These are phyloP conservation scores for Melanitta fusca DNA, from an alignment of 2,797 vertebrate species.

Conservation along the genomic window DNA sequence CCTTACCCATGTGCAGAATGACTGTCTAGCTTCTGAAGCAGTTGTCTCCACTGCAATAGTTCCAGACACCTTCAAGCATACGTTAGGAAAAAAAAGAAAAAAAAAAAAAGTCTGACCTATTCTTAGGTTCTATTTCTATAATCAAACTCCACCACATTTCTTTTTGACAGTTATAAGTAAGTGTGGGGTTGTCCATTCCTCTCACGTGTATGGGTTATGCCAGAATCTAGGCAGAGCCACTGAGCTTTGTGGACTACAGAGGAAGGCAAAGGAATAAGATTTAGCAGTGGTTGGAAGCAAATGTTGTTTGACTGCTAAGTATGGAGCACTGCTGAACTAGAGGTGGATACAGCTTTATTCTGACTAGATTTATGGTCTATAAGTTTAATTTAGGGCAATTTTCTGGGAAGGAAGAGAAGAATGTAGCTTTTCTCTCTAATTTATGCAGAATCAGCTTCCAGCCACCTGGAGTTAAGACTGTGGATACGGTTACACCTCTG, in stretches of 20 bases:
- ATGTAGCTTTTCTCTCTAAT: slow-evolving; percentile 39
- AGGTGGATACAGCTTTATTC: slow-evolving; percentile 11
- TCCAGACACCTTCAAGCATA: not conserved
- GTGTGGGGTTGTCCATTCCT: not conserved
- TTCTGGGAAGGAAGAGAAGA: slow-evolving; percentile 4
- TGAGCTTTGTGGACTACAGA: not conserved
- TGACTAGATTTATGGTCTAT: not conserved
- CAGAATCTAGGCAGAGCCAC: not conserved
- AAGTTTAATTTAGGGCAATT: slow-evolving; percentile 6
- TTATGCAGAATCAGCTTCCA: slow-evolving; percentile 49
- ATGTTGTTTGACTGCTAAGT: not conserved
- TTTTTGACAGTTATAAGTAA: not conserved
- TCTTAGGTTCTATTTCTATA: not conserved
- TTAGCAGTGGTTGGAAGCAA: not conserved
- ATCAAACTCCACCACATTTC: not conserved
- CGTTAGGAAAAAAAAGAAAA: not conserved
- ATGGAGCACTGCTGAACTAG: not conserved
- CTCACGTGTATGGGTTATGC: not conserved
- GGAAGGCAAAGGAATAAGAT: not conserved
- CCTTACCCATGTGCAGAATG: not conserved
- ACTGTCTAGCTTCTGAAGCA: not conserved
- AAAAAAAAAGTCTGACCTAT: not conserved
- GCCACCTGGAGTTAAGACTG: slow-evolving; percentile 50
- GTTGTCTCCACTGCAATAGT: not conserved
- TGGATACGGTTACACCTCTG: slow-evolving; percentile 49